Percentiles rank a stretch among this genome's conserved stretches.
phyloP scores from a whole-genome alignment of 2,888 invertebrate genomes.

The Oscheius sp. region DNA sequence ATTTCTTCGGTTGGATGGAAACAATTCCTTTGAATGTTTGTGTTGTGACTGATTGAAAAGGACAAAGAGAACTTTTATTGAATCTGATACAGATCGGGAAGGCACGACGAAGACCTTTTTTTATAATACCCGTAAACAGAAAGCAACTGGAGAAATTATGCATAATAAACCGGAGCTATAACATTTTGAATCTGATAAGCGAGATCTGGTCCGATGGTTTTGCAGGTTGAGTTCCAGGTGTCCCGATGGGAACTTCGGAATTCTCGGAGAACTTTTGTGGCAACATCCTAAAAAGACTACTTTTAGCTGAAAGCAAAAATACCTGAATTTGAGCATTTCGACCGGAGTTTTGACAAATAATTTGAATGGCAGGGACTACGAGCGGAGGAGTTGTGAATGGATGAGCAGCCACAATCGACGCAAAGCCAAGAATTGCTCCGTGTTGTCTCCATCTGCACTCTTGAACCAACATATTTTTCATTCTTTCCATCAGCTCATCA shows the following conservation, averaged over 20 bases:
- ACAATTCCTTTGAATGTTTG: neutral
- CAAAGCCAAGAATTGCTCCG: slow-evolving; percentile 39
- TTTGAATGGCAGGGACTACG: slow-evolving; percentile 33
- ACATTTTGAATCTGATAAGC: slow-evolving; percentile 49
- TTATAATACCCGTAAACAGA: neutral
- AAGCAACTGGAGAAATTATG: slow-evolving; percentile 15
- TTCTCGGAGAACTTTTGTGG: slow-evolving; percentile 38
- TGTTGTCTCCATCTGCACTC: slow-evolving; percentile 29
- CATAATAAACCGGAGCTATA: slow-evolving; percentile 51
- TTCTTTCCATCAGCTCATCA: slow-evolving; percentile 9
- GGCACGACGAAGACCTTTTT: neutral
- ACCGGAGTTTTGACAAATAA: slow-evolving; percentile 25
- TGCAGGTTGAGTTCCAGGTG: slow-evolving; percentile 34
- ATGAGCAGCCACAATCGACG: slow-evolving; percentile 40
- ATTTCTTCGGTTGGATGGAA: neutral
- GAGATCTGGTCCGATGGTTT: slow-evolving; percentile 35
- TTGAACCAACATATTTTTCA: neutral
- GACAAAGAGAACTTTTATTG: neutral
- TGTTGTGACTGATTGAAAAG: neutral
- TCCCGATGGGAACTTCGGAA: slow-evolving; percentile 45
- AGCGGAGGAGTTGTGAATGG: slow-evolving; percentile 43
- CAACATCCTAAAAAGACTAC: slow-evolving; percentile 29
- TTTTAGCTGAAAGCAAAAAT: neutral
- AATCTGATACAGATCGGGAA: neutral
- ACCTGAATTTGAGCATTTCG: slow-evolving; percentile 31